Conservation (phyloP, 2,888 invertebrate genomes). For the Pammene aurita region DNA sequence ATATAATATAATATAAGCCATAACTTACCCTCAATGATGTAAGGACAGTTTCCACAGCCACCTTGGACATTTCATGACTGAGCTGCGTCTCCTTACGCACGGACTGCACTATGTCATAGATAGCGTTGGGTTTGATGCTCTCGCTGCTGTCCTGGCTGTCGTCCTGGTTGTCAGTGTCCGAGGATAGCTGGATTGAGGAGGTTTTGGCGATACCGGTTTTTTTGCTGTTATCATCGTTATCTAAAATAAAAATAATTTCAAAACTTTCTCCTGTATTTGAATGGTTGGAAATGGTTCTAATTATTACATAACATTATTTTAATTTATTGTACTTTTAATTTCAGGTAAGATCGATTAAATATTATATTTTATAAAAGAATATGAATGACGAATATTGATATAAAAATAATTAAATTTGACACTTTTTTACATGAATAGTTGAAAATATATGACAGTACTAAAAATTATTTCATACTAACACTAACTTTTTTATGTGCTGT, state of each 20-base stretch:
- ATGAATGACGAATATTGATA: too few relatives aligned
- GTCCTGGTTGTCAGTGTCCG: slow-evolving; percentile 77
- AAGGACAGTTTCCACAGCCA: slow-evolving; percentile 91
- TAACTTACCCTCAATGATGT: slow-evolving; percentile 71
- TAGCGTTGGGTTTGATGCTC: slow-evolving; percentile 78
- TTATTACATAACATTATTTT: too few relatives aligned
- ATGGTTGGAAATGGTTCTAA: too few relatives aligned
- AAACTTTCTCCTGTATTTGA: too few relatives aligned
- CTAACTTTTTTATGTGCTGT: too few relatives aligned
- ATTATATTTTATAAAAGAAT: too few relatives aligned
- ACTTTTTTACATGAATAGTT: too few relatives aligned
- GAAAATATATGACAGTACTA: too few relatives aligned
- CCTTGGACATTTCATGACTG: slow-evolving; percentile 93
- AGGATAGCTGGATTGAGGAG: slow-evolving; percentile 69
- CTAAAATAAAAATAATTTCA: slow-evolving; percentile 45
- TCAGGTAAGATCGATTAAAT: too few relatives aligned
- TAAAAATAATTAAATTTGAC: too few relatives aligned
- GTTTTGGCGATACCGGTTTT: slow-evolving; percentile 55
- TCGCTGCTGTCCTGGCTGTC: slow-evolving; percentile 80
- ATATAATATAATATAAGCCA: not conserved
- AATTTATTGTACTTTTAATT: too few relatives aligned
- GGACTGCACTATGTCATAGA: slow-evolving; percentile 91
- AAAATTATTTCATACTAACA: too few relatives aligned
- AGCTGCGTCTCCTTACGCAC: slow-evolving; percentile 92
- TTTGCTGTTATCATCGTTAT: slow-evolving; percentile 57